Percentiles rank a stretch among this genome's conserved stretches.
These are phyloP conservation scores for Agonopterix subpropinquella DNA, from an alignment of 2,888 invertebrate species.

Conservation along the genomic window DNA sequence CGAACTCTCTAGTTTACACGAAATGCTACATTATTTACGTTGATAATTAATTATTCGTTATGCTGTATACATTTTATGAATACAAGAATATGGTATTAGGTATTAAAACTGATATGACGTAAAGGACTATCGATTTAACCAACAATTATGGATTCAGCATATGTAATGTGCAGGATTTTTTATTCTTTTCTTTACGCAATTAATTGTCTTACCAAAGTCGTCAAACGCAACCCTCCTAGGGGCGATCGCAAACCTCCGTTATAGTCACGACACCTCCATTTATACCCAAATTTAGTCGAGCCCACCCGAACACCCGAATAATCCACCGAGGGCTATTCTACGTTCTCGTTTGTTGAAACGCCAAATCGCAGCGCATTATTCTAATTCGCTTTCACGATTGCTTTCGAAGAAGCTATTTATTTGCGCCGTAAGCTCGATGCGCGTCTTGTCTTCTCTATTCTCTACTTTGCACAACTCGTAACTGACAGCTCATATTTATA, in stretches of 20 bases:
- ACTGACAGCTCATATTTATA: too few relatives aligned
- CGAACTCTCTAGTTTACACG: slow-evolving; percentile 37
- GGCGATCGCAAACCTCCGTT: slow-evolving; percentile 33
- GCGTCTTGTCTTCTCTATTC: slow-evolving; percentile 9
- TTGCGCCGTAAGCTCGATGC: slow-evolving; percentile 56
- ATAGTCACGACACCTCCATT: slow-evolving; percentile 61
- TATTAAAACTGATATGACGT: too few relatives aligned
- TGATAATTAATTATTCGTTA: slow-evolving; percentile 36
- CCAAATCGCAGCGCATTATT: slow-evolving; percentile 73
- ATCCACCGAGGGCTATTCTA: slow-evolving; percentile 68
- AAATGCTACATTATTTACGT: slow-evolving; percentile 40
- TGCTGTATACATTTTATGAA: background rate
- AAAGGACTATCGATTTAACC: too few relatives aligned
- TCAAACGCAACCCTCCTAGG: slow-evolving; percentile 11
- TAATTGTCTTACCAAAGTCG: slow-evolving; percentile 3
- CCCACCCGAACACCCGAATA: slow-evolving; percentile 58
- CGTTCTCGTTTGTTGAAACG: slow-evolving; percentile 69
- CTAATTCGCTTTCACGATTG: slow-evolving; percentile 71
- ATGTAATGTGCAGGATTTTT: background rate
- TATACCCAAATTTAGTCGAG: slow-evolving; percentile 62
- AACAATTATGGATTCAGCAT: too few relatives aligned
- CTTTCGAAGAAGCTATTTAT: slow-evolving; percentile 72
- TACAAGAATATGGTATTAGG: background rate
- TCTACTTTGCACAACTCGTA: slow-evolving; percentile 7
- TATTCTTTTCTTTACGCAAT: background rate